phyloP scores from a whole-genome alignment of 2,888 invertebrate genomes.

The Amblyteles armatorius region DNA sequence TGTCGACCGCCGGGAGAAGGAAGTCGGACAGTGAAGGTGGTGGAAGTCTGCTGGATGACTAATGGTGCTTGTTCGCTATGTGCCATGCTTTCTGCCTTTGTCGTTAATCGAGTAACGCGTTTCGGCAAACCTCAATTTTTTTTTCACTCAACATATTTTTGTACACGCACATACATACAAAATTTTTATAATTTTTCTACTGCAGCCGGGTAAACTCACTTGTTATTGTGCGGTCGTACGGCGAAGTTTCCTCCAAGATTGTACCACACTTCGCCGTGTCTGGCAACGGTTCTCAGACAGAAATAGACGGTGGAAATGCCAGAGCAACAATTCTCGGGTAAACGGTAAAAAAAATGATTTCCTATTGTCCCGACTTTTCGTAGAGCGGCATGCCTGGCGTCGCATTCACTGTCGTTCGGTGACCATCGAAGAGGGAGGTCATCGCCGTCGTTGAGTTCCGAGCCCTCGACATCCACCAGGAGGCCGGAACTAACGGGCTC shows the following conservation, averaged over 20 bases:
- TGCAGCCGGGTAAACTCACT: constrained; percentile 73
- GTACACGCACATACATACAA: not conserved
- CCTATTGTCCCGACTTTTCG: constrained; percentile 67
- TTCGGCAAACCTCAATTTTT: not conserved
- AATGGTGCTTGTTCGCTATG: not conserved
- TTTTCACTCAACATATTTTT: not conserved
- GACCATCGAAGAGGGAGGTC: constrained; percentile 76
- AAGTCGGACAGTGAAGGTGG: not conserved
- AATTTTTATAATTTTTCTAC: constrained; percentile 3
- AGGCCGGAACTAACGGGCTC: constrained; percentile 44
- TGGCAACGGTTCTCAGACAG: constrained; percentile 73
- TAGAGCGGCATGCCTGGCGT: constrained; percentile 67
- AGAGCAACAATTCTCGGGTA: constrained; percentile 71
- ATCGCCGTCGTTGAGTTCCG: constrained; percentile 67
- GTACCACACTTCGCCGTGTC: constrained; percentile 72
- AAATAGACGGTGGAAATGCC: constrained; percentile 79
- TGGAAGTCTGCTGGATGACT: constrained; percentile 3
- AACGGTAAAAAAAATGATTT: constrained; percentile 72
- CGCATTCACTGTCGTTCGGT: constrained; percentile 68
- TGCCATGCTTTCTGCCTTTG: not conserved
- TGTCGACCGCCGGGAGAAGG: not conserved
- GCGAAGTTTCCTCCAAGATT: constrained; percentile 76
- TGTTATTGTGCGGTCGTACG: constrained; percentile 67
- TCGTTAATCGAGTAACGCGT: not conserved
- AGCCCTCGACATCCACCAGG: constrained; percentile 74